Percentiles rank a stretch among this genome's conserved stretches.
Conservation (phyloP, 2,797 vertebrate species). For the Galago senegalensis region DNA sequence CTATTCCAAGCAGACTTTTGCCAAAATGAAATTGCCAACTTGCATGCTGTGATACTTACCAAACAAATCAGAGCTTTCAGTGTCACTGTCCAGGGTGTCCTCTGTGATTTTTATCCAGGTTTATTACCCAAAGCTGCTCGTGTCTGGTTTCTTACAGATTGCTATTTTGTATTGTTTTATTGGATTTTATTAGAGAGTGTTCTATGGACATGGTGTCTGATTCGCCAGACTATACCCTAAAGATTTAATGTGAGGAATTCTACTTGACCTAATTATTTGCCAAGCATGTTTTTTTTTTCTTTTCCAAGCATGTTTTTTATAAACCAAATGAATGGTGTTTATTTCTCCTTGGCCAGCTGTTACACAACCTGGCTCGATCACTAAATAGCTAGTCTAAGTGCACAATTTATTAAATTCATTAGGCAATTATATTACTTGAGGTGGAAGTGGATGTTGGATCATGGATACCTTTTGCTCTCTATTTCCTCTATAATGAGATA, state of each 20-base stretch:
- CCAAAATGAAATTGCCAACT: slow-evolving; percentile 64
- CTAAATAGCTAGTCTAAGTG: neutral
- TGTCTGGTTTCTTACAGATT: neutral
- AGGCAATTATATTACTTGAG: neutral
- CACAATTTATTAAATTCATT: neutral
- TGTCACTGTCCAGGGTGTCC: slow-evolving; percentile 24
- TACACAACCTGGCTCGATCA: neutral
- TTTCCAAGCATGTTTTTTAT: neutral
- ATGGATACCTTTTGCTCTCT: slow-evolving; percentile 12
- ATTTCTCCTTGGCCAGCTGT: neutral
- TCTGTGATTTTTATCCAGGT: slow-evolving; percentile 59
- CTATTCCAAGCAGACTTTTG: slow-evolving; percentile 32
- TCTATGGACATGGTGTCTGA: neutral
- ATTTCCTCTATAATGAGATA: slow-evolving; percentile 38
- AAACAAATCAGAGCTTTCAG: slow-evolving; percentile 52
- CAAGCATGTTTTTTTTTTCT: neutral
- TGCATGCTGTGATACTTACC: slow-evolving; percentile 9
- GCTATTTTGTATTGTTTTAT: neutral
- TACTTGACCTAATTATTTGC: neutral
- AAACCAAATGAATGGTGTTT: slow-evolving; percentile 3
- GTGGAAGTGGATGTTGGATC: neutral
- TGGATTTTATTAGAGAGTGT: neutral
- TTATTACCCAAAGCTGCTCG: neutral
- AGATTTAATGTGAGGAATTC: slow-evolving; percentile 33
- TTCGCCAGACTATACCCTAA: neutral